These are phyloP conservation scores for Fissipunctia ypsillon DNA, from an alignment of 2,888 invertebrate species.

Conservation along the genomic window DNA sequence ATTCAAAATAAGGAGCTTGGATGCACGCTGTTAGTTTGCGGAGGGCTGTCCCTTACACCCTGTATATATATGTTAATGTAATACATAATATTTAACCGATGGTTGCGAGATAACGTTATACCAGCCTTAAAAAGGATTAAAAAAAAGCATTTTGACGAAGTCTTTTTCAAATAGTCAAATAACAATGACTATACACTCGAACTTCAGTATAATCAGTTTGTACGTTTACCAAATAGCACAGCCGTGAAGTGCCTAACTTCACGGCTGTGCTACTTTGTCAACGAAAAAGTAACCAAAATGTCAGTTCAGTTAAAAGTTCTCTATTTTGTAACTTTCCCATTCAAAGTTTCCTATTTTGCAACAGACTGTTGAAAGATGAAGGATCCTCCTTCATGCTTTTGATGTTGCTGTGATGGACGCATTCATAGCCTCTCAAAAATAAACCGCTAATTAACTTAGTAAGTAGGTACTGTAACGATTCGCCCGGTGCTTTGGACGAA, in stretches of 20 bases:
- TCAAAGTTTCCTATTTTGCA: slow-evolving; percentile 3
- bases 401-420: background rate
- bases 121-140: background rate
- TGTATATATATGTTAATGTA: too few relatives aligned
- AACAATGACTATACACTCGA: background rate
- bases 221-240: too few relatives aligned
- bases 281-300: background rate
- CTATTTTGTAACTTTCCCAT: background rate
- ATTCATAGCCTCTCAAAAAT: background rate
- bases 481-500: too few relatives aligned
- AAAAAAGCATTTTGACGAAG: background rate
- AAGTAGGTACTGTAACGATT: too few relatives aligned
- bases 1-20: too few relatives aligned
- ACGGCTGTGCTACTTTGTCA: background rate
- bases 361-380: background rate
- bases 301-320: slow-evolving; percentile 6
- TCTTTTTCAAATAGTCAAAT: slow-evolving; percentile 1
- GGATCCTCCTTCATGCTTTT: background rate
- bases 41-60: too few relatives aligned
- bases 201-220: background rate
- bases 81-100: background rate
- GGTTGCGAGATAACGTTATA: background rate
- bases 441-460: background rate
- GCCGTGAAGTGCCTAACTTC: too few relatives aligned
- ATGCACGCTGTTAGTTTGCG: too few relatives aligned